These are phyloP conservation scores for Chelon labrosus DNA, from an alignment of 2,797 vertebrate genomes.

Conservation along the genomic window DNA sequence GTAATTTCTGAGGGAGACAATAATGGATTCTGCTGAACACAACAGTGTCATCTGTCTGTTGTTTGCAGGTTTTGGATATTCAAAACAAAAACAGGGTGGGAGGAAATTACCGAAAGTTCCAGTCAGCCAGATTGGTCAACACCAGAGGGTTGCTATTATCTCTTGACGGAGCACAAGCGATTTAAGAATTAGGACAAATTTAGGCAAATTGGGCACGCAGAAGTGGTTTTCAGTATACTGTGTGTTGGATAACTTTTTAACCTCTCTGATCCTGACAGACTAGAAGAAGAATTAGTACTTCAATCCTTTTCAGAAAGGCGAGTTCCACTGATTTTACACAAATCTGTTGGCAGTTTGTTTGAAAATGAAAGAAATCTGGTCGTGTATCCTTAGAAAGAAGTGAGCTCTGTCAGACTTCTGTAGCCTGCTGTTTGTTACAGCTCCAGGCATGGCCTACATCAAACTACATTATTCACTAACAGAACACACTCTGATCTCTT, in stretches of 20 bases:
- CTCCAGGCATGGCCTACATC: too few relatives aligned
- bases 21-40: neutral
- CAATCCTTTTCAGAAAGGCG: neutral
- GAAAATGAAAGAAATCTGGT: too few relatives aligned
- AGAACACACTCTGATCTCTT: too few relatives aligned
- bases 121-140: neutral
- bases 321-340: neutral
- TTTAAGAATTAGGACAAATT: conserved; percentile 28
- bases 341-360: too few relatives aligned
- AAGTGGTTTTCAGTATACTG: too few relatives aligned
- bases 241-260: conserved; percentile 14
- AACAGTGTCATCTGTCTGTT: neutral
- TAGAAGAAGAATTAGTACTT: neutral
- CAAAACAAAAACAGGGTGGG: neutral
- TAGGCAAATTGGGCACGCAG: conserved; percentile 20
- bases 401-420: too few relatives aligned
- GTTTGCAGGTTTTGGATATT: conserved; percentile 2
- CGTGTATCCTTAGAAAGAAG: too few relatives aligned
- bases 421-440: too few relatives aligned
- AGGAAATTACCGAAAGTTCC: conserved; percentile 30
- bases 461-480: too few relatives aligned
- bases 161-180: conserved; percentile 15
- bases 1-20: neutral
- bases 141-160: conserved; percentile 32
- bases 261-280: neutral